These are phyloP conservation scores for Conger conger DNA, from an alignment of 2,113 vertebrate genomes.

Conservation along the genomic window DNA sequence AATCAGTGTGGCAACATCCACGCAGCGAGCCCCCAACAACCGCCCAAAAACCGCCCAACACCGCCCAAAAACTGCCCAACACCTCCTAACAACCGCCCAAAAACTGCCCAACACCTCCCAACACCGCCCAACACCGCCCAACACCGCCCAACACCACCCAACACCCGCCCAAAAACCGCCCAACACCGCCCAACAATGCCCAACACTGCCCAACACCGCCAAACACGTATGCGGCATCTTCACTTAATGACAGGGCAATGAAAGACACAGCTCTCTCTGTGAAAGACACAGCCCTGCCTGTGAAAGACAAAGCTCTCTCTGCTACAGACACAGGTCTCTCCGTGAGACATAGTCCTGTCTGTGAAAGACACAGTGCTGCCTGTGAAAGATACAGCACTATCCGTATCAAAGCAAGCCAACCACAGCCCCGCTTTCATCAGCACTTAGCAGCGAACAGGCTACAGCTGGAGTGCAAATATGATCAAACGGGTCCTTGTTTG, in stretches of 20 bases:
- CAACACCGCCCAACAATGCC: neutral
- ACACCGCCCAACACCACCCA: neutral
- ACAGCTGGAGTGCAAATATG: neutral
- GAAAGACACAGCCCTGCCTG: too few relatives aligned
- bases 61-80: neutral
- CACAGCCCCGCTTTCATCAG: neutral
- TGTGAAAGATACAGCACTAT: neutral
- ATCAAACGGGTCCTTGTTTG: neutral
- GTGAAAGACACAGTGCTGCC: too few relatives aligned
- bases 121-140: neutral
- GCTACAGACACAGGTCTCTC: too few relatives aligned
- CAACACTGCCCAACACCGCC: neutral
- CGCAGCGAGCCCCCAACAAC: neutral
- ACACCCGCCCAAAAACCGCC: too few relatives aligned
- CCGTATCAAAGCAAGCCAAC: neutral
- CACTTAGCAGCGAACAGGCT: neutral
- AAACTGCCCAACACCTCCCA: too few relatives aligned
- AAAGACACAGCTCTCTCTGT: too few relatives aligned
- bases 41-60: neutral
- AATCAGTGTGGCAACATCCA: neutral
- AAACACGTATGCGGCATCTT: neutral
- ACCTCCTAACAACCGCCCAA: too few relatives aligned
- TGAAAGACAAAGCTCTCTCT: too few relatives aligned
- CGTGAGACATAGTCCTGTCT: too few relatives aligned
- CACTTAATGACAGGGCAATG: neutral